Evolutionary conservation across 2,888 invertebrate species (phyloP), one percentile per base, ranked within the genome.

Genomic region (Podotricha telesiphe): DNA sequence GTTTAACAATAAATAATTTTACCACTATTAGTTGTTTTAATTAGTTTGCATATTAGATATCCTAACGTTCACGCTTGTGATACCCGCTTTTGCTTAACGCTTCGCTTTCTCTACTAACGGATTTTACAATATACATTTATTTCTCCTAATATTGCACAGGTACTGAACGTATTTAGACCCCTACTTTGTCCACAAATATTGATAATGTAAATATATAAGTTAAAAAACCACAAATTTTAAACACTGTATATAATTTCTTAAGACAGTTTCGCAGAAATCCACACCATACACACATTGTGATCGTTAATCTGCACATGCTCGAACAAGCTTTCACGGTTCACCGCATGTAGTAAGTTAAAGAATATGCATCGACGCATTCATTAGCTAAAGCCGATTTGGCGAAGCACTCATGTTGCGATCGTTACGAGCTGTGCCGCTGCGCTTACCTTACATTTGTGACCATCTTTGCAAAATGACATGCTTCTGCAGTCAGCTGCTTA

Each of bases 1-100:
- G 84, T 84, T 86, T 89, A 89, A 89, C 86, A 90, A 91, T 91
- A 91, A 92, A 93, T 79, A 81, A 83, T 88, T 89, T 89, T 88
- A 86, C 81, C 83, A 83, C 82, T 86, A 75, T 80, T 85, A 86
- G 85, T 91, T 87, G 91, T 93, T 93, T 92, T 87, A 89, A 88
- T 93, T 82, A 76, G 72, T 79, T 71, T 86, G 92, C 88, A 90
- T 83, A 89, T 75, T 84, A 82, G 78, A 81, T 78, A 79, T 80
- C 82, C 84, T 80, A 79, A 71, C 65, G 13, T 68, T 85, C 87
- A 88, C 80, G 87, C 86, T 87, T 88, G 76, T 76, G 77, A 75
- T 79, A 78, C 84, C 86, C 88, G 91, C 91, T 89, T 91, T 22
- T 56, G 68, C 71, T 70, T 91, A 91, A 92, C 78, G 92, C 92